phyloP scores from a whole-genome alignment of 2,888 invertebrate genomes.

The Neuroscelio doddi region DNA sequence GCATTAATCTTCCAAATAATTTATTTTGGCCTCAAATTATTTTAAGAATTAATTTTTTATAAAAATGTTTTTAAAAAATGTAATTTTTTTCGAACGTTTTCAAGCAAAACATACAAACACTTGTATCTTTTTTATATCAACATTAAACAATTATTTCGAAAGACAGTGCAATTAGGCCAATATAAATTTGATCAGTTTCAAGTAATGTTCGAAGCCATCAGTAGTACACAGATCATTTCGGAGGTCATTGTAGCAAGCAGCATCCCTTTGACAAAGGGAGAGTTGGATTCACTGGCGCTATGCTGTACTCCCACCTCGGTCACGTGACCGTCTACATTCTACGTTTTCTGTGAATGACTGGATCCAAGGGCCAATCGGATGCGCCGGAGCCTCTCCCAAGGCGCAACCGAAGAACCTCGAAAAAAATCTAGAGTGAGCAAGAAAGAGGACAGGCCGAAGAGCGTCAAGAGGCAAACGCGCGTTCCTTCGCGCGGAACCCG shows the following conservation, averaged over 20 bases:
- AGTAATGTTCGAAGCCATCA: background rate
- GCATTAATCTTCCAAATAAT: no score
- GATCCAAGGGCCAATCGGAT: conserved; percentile 47
- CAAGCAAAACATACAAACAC: no score
- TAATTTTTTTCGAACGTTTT: no score
- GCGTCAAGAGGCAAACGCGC: conserved; percentile 53
- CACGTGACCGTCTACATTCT: conserved; percentile 65
- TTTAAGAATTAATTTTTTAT: no score
- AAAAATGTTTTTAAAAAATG: no score
- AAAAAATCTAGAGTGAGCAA: conserved; percentile 35
- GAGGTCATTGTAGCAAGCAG: conserved; percentile 33
- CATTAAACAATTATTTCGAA: no score
- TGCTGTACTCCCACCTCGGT: conserved; percentile 48
- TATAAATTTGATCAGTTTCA: background rate
- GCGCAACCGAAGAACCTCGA: no score
- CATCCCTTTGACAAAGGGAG: conserved; percentile 51
- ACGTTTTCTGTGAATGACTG: conserved; percentile 70
- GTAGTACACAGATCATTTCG: conserved; percentile 4
- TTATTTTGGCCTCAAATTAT: no score
- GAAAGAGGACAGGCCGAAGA: conserved; percentile 28
- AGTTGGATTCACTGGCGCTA: no score
- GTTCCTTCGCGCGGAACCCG: conserved; percentile 51
- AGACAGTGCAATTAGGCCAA: background rate
- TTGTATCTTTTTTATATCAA: no score
- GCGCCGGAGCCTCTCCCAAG: conserved; percentile 34